Evolutionary conservation across 2,888 invertebrate species (phyloP), one percentile per base, ranked within the genome.

Genomic region (Troides oblongomaculatus): DNA sequence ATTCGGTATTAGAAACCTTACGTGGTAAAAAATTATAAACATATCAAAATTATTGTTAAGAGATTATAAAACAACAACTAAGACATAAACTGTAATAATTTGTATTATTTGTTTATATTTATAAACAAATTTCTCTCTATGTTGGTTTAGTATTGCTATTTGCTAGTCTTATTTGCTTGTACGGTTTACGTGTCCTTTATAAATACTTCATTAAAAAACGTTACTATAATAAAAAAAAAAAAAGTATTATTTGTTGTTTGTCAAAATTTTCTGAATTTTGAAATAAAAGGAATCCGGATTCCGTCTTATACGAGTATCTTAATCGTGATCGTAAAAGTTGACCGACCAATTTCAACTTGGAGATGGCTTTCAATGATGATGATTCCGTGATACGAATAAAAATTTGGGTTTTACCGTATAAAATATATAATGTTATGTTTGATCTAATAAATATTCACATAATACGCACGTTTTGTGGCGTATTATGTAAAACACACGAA

Each of bases 281-380:
- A 58, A 30, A 25, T 46, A 21, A 68, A 64, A 58, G 69, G 65
- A 70, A 74, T 78, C 75, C 77, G 76, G 77, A 77, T 78, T 78
- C 76, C 73, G 62, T 30, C 8, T n/a, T 56, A 69, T 53, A 46
- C 8, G 21, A 50, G 68, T 57, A 14, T 46, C 14, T 46, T 46
- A 46, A 46, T 46, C 4, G 46, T 14, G 14, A 39, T 39, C 39
- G 39, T 10, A 46, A 46, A 46, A 14, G 30, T 10, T 46, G 46
- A 14, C 46, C 46, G 46, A 14, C 46, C 46, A 12, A 46, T 14
- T 46, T 12, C 46, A 46, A 46, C 14, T 17, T 46, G 0, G 14
- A 46, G 14, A 46, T 46, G 46, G 46, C 46, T 14, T 3, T 46
- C 14, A 12, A 46, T 46, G 46, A 12, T 46, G 14, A 46, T 46